phyloP scores from a whole-genome alignment of 2,888 invertebrate species.

The Athalia rosae region DNA sequence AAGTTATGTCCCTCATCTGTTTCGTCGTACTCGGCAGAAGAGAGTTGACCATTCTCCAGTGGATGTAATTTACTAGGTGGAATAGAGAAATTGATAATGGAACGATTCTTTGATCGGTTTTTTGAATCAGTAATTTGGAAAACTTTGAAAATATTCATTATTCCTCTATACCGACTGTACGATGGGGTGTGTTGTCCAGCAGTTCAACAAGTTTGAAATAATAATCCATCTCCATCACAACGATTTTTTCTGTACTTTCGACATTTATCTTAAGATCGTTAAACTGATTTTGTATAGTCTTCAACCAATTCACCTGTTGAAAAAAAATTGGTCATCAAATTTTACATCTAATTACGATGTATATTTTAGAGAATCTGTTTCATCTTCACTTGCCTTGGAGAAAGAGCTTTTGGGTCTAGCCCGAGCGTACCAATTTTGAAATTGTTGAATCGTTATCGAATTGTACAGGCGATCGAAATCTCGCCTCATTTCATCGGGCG shows the following conservation, averaged over 20 bases:
- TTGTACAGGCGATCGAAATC: constrained; percentile 44
- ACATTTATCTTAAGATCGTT: constrained; percentile 50
- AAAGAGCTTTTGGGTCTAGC: constrained; percentile 47
- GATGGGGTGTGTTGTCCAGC: constrained; percentile 53
- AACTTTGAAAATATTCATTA: too few relatives aligned
- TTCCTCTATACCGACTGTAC: constrained; percentile 56
- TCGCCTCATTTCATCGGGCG: constrained; percentile 44
- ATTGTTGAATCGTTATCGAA: constrained; percentile 29
- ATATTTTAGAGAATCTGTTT: neutral
- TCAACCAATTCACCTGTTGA: constrained; percentile 56
- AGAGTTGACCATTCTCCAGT: constrained; percentile 63
- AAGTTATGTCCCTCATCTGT: constrained; percentile 52
- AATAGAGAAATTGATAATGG: neutral
- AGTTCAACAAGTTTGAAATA: constrained; percentile 53
- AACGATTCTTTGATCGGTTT: too few relatives aligned
- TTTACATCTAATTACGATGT: neutral
- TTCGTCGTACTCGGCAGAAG: constrained; percentile 47
- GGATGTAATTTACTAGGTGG: constrained; percentile 68
- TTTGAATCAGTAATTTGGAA: too few relatives aligned
- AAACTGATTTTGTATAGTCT: constrained; percentile 55
- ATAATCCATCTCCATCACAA: constrained; percentile 59
- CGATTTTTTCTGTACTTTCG: constrained; percentile 53
- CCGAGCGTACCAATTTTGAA: constrained; percentile 51
- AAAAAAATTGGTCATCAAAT: neutral
- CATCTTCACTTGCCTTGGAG: constrained; percentile 11